Evolutionary conservation across 1,140 invertebrate genomes (phyloP), one percentile per base, ranked within the genome.

Genomic region (Eciton burchellii): DNA sequence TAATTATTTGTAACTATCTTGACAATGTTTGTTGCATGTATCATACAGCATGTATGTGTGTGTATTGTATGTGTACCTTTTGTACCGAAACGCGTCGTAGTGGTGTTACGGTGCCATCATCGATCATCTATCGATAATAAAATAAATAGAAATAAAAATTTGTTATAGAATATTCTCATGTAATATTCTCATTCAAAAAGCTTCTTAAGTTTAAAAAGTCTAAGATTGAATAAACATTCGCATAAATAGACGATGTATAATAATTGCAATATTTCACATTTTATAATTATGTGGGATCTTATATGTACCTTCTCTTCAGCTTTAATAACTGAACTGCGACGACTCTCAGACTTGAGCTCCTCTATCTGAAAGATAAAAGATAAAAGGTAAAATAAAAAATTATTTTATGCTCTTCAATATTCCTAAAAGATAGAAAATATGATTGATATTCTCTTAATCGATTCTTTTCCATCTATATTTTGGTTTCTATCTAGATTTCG

Each of bases 261-360:
- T 35, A 35, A 35, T 2, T 35, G 6, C 6, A 35, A 35, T 35
- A n/a, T 35, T 35, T 35, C 6, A 35, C 6, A 35, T 35, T 35
- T 35, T 35, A 35, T 35, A 35, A 35, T 35, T 35, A 35, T 35
- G 6, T 6, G 35, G 21, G n/a, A 45, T 43, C 5, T 26, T n/a
- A n/a, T n/a, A n/a, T n/a, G 60, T 90, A 94, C 93, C 91, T 91
- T 90, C 89, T 93, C 92, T 54, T 93, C 91, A 1, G 91, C 87
- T 8, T 88, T 91, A 12, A 91, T 88, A 19, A 94, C 21, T 29
- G 93, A 94, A 81, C 93, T 94, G 77, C 93, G 91, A 82, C 93
- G 90, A 43, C 93, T 94, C 84, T 94, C 93, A 11, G 91, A 87
- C 81, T 89, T 90, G 8, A 94, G 74, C 88, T 94, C 93, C 77